Conservation (phyloP, 2,888 invertebrate genomes). For the Agriotes lineatus region DNA sequence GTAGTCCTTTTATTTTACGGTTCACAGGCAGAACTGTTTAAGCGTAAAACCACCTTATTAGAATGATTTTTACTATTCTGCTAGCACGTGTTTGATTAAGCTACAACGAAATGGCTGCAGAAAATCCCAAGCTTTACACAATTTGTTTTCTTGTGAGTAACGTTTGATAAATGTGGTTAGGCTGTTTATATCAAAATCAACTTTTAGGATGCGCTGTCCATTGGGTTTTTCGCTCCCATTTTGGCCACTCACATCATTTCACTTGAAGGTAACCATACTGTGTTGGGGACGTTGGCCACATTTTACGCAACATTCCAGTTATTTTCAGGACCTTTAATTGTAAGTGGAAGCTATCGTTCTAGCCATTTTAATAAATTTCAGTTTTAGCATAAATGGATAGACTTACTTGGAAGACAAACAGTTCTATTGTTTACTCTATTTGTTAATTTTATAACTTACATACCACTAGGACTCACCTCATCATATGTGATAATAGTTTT, state of each 20-base stretch:
- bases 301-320: conserved; percentile 72
- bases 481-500: conserved; percentile 67
- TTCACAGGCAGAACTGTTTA: conserved; percentile 1
- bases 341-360: conserved; percentile 57
- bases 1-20: too few relatives aligned
- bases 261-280: conserved; percentile 31
- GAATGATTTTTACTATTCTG: conserved; percentile 10
- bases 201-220: conserved; percentile 33
- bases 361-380: neutral
- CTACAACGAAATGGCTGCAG: conserved; percentile 9
- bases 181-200: neutral
- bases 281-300: conserved; percentile 68
- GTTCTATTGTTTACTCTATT: conserved; percentile 67
- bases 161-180: neutral
- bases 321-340: conserved; percentile 71
- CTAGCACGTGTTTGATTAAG: neutral
- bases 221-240: conserved; percentile 31
- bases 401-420: conserved; percentile 69
- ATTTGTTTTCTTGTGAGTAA: conserved; percentile 32
- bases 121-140: conserved; percentile 18
- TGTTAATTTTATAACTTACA: conserved; percentile 67
- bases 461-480: conserved; percentile 66
- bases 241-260: conserved; percentile 25
- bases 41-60: conserved; percentile 5
- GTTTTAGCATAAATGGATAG: conserved; percentile 73